Evolutionary conservation across 2,888 invertebrate species (phyloP).

Genomic region (Troides aeacus): DNA sequence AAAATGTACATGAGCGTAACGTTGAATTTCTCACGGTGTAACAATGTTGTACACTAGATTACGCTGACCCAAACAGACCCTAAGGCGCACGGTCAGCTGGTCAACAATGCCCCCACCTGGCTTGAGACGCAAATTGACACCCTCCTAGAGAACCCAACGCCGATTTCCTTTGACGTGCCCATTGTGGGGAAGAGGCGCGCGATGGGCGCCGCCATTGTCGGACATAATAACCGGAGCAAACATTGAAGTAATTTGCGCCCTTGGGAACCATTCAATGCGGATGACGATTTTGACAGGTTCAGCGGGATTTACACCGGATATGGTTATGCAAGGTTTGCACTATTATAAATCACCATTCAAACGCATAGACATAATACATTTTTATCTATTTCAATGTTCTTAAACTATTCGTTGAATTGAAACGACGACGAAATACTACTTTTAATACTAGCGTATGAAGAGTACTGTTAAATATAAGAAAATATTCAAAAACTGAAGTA

Average conservation of each 20-base stretch:
- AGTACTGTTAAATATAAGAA: too few relatives aligned
- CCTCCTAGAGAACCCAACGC: constrained; percentile 58
- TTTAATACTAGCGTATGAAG: too few relatives aligned
- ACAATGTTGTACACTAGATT: constrained; percentile 56
- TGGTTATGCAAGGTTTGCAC: constrained; percentile 55
- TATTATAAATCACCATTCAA: constrained; percentile 1
- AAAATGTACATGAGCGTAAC: not conserved
- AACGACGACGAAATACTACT: too few relatives aligned
- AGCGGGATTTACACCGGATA: constrained; percentile 51
- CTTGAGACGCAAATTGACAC: constrained; percentile 64
- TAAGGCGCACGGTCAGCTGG: constrained; percentile 68
- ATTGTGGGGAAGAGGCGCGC: constrained; percentile 66
- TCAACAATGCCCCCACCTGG: constrained; percentile 72
- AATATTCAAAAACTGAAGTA: too few relatives aligned
- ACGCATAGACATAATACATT: not conserved
- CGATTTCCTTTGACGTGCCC: constrained; percentile 59
- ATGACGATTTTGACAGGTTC: constrained; percentile 73
- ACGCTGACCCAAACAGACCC: constrained; percentile 61
- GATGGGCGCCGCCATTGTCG: constrained; percentile 52
- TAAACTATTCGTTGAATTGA: too few relatives aligned
- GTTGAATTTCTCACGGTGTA: constrained; percentile 61
- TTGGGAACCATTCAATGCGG: constrained; percentile 57
- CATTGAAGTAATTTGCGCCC: constrained; percentile 68
- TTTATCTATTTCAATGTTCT: too few relatives aligned
- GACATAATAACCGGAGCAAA: constrained; percentile 68